Percentiles rank a stretch among this genome's conserved stretches.
Evolutionary conservation across 2,797 vertebrate species (phyloP).

Genomic region (Melanotaenia parkinsoni): DNA sequence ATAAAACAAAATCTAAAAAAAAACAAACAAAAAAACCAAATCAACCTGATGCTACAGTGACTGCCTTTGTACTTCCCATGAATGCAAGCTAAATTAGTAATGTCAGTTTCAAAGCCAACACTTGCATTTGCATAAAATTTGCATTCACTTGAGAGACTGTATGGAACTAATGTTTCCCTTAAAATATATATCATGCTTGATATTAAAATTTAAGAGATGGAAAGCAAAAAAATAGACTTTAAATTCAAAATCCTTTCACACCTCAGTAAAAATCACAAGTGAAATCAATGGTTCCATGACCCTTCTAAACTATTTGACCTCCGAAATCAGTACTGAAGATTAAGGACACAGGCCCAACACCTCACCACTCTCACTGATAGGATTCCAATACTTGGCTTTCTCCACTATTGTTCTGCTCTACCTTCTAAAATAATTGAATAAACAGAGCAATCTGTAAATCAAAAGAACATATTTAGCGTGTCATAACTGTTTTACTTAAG

Average conservation of each 20-base stretch:
- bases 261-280: not conserved
- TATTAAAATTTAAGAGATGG: slow-evolving; percentile 18
- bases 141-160: slow-evolving; percentile 9
- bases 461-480: slow-evolving; percentile 55
- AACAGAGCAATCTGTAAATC: slow-evolving; percentile 52
- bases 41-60: slow-evolving; percentile 52
- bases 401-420: slow-evolving; percentile 13
- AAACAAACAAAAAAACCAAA: not conserved
- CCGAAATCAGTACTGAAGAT: slow-evolving; percentile 4
- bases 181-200: slow-evolving; percentile 41
- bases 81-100: slow-evolving; percentile 61
- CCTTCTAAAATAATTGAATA: slow-evolving; percentile 39
- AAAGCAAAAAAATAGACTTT: not conserved
- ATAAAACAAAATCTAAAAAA: slow-evolving; percentile 44
- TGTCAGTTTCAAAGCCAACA: slow-evolving; percentile 60
- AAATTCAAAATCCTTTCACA: not conserved
- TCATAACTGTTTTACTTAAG: slow-evolving; percentile 47
- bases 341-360: slow-evolving; percentile 3
- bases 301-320: not conserved
- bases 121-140: slow-evolving; percentile 36
- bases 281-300: slow-evolving; percentile 2
- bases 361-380: slow-evolving; percentile 3
- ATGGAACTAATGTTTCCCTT: slow-evolving; percentile 18
- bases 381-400: slow-evolving; percentile 23
- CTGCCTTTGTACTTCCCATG: slow-evolving; percentile 54